A percentile compares a stretch with the other conserved stretches of the same genome.
Conservation (phyloP, 2,113 vertebrate genomes). For the Nicator chloris region DNA sequence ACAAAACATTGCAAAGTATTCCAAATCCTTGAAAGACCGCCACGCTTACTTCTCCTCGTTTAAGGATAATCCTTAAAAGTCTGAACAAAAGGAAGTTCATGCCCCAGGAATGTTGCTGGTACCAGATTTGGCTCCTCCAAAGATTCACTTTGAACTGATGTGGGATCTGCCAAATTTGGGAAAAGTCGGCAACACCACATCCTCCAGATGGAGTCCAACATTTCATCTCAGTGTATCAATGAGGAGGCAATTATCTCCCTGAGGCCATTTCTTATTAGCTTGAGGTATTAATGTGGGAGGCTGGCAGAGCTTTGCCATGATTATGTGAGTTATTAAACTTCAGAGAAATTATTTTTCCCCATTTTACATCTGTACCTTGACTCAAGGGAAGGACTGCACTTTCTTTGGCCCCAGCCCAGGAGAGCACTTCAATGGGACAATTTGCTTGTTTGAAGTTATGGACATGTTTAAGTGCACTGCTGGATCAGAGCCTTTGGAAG, state of each 20-base stretch:
- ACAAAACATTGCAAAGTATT: neutral
- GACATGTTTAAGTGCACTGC: conserved; percentile 43
- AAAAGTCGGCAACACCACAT: neutral
- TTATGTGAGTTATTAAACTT: conserved; percentile 43
- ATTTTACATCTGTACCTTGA: conserved; percentile 29
- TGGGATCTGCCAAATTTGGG: neutral
- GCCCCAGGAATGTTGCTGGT: neutral
- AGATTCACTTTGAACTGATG: neutral
- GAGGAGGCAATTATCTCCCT: neutral
- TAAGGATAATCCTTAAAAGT: neutral
- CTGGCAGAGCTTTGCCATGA: neutral
- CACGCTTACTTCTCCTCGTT: neutral
- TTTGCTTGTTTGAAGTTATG: conserved; percentile 45
- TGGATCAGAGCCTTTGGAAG: conserved; percentile 55
- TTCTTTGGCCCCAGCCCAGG: conserved; percentile 39
- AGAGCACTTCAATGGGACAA: conserved; percentile 45
- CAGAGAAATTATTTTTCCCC: conserved; percentile 25
- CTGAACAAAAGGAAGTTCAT: neutral
- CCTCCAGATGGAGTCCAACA: neutral
- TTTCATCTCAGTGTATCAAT: neutral
- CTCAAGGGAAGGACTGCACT: neutral
- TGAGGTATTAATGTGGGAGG: neutral
- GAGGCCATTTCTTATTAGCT: neutral
- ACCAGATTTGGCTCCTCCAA: neutral
- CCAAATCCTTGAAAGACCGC: neutral